Conservation (phyloP, 2,113 vertebrate genomes). For the Numida meleagris region DNA sequence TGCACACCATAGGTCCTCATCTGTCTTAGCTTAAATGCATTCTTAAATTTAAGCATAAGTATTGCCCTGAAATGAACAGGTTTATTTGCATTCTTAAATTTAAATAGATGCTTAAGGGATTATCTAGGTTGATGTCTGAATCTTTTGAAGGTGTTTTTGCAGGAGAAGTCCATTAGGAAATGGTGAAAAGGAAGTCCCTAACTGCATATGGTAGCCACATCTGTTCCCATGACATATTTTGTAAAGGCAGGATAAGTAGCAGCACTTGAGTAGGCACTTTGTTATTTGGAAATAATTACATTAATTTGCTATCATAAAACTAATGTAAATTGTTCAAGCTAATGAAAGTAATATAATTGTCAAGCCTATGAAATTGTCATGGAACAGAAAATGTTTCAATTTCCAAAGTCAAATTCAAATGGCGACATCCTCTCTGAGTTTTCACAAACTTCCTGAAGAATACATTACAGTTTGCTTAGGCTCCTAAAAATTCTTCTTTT, state of each 20-base stretch:
- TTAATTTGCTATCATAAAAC: neutral
- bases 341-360: neutral
- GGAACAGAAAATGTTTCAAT: neutral
- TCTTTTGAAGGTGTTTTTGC: neutral
- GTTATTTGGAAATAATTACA: neutral
- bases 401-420: neutral
- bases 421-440: neutral
- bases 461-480: neutral
- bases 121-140: neutral
- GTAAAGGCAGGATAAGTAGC: neutral
- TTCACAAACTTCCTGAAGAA: neutral
- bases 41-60: neutral
- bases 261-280: neutral
- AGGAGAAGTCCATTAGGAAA: neutral
- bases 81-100: neutral
- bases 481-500: neutral
- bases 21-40: neutral
- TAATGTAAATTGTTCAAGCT: neutral
- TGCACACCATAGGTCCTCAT: fast-evolving
- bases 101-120: neutral
- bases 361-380: neutral
- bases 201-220: neutral
- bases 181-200: neutral
- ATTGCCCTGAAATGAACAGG: neutral
- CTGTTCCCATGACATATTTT: neutral